Evolutionary conservation across 2,797 vertebrate genomes (phyloP), one percentile per base, ranked within the genome.

Genomic region (Helostoma temminkii): DNA sequence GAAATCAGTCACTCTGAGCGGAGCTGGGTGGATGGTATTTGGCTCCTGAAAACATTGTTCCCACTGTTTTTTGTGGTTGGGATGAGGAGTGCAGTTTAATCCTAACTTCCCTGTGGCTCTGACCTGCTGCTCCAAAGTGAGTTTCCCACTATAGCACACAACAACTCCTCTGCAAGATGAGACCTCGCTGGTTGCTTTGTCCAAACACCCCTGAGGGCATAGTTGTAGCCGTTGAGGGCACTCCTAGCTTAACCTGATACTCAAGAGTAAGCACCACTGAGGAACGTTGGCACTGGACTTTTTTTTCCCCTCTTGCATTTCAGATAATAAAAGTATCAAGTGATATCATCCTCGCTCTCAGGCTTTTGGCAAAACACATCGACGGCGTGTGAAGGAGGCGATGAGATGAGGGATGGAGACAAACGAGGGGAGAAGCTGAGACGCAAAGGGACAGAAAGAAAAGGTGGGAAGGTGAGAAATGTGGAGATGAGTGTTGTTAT

Each of bases 31-130:
- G 68, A 78, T 45, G 61, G 78, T 58, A 76, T 85, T 79, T 77
- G 60, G 50, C 61, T 50, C 15, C 54, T 43, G 7, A 54, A 36
- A 28, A 68, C 73, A 89, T 87, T 89, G 84, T 91, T 89, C 84
- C 62, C 60, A 1, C 50, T 36, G 53, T 70, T 86, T 74, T 83
- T 70, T 86, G 72, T 74, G 70, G 49, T 65, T 7, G 10, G 74
- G 81, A 84, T 83, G 85, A 89, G 77, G 85, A 89, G 77, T 66
- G 71, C 55, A 55, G 82, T 70, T 90, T 86, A 89, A 91, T 88
- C 81, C 78, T 0, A 36, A 71, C 66, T 82, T 82, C 84, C 88
- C 85, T 26, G 60, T 50, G 70, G 80, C 58, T 63, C 68, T 59
- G 79, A 84, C 74, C 72, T 32, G 34, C 62, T 73, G 80, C 74